Evolutionary conservation across 2,113 vertebrate species (phyloP).

Genomic region (Trematocara unimaculatum): DNA sequence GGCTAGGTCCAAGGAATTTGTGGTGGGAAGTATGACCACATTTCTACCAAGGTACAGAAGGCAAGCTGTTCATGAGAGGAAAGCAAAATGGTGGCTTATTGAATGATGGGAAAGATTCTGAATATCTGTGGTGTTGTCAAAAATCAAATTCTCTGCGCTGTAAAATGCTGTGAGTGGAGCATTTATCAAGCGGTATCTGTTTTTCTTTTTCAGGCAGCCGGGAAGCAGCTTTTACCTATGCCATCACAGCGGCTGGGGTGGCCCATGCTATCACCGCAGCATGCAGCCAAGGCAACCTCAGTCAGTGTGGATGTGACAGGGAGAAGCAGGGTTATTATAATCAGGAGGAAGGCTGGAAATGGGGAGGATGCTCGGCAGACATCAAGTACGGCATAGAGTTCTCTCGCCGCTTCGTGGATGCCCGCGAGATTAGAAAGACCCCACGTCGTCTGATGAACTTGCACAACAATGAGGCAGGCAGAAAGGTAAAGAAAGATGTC

Average conservation of each 20-base stretch:
- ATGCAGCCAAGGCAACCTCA: constrained; percentile 98
- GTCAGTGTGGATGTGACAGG: constrained; percentile 96
- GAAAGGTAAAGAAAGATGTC: constrained; percentile 85
- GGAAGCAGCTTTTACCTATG: constrained; percentile 97
- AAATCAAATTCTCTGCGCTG: neutral
- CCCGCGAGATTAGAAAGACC: constrained; percentile 96
- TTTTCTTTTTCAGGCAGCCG: constrained; percentile 85
- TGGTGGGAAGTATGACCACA: constrained; percentile 45
- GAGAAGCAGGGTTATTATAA: constrained; percentile 98
- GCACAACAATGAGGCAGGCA: constrained; percentile 97
- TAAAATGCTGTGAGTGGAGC: neutral
- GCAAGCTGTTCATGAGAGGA: neutral
- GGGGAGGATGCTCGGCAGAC: constrained; percentile 97
- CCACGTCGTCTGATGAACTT: constrained; percentile 97
- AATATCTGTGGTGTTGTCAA: neutral
- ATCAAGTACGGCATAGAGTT: constrained; percentile 98
- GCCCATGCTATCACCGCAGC: constrained; percentile 94
- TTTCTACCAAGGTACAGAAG: constrained; percentile 54
- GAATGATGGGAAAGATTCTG: neutral
- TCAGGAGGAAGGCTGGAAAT: constrained; percentile 99
- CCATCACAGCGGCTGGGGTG: constrained; percentile 95
- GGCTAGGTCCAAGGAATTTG: constrained; percentile 52
- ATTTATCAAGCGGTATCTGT: neutral
- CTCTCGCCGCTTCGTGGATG: constrained; percentile 95
- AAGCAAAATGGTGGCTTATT: constrained; percentile 3